Base-by-base conservation (phyloP, 1,140 invertebrate genomes). In the Macrobrachium nipponense region DNA sequence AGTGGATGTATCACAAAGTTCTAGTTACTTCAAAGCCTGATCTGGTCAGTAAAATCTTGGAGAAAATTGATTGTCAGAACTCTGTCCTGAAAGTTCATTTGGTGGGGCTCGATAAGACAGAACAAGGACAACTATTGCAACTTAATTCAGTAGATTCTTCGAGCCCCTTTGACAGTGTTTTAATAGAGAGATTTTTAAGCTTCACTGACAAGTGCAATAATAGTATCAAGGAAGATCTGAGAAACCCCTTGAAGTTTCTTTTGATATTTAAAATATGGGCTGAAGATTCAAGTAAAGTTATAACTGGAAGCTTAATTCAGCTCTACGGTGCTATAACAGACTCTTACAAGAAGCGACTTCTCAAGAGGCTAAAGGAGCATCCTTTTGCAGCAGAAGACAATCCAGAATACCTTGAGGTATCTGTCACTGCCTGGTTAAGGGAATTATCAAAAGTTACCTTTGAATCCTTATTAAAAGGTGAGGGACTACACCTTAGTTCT, bases 1-100 rank as follows among this genome's bases (percentile, higher is more conserved):
- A 72, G 12, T 8, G 6, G 15, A 7, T 59, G 18, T 60, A 14
- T 15, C 80, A 81, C 27, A 72, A 51, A 17, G 51, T 81, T 59
- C 80, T 81, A 44, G n/a, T 70, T 14, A 59, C 80, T 20, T 81
- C 64, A 2, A 81, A 66, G 43, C 80, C 66, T 17, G 58, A 72
- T 14, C 64, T 58, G 18, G 58, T 64, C 23, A 23, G 43, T 8
- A 5, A n/a, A 6, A 64, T 81, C 8, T 27, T 68, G 20, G 0
- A 14, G 14, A 27, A 23, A 17, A 20, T 11, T 11, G 20, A 58
- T 15, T 6, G 4, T 2, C 58, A n/a, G 14, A 0, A 68, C 11
- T 60, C 20, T 12, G 5, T 72, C 60, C 61, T 81, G 0, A 23
- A 68, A 51, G 66, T 72, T 44, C 68, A 51, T 17, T 66, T 81